Conservation (phyloP, 2,888 invertebrate genomes). For the Dicroscelio sp. region DNA sequence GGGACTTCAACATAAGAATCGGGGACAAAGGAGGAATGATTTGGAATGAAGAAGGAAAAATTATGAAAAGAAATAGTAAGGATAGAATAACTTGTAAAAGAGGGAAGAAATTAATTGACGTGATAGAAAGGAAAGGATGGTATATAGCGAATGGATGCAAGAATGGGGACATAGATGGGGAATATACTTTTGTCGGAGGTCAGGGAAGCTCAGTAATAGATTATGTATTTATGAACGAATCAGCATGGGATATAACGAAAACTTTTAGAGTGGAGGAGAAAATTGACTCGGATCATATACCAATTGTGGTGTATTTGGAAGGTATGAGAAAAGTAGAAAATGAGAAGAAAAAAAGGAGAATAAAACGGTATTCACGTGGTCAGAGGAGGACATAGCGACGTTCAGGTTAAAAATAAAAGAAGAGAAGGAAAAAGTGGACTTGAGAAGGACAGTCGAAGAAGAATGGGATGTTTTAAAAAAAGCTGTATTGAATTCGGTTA, state of each 20-base stretch:
- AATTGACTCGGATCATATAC: conserved; percentile 37
- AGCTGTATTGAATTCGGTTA: neutral
- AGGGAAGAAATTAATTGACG: neutral
- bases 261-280: neutral
- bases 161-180: neutral
- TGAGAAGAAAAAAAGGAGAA: neutral
- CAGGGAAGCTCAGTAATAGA: neutral
- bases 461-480: conserved; percentile 22
- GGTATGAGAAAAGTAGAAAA: neutral
- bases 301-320: neutral
- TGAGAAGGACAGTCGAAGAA: neutral
- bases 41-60: neutral
- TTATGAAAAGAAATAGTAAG: neutral
- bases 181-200: no score
- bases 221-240: neutral
- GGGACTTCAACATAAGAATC: conserved; percentile 22
- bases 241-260: conserved; percentile 25
- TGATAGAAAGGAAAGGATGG: neutral
- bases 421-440: neutral
- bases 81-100: neutral
- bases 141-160: neutral
- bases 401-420: neutral
- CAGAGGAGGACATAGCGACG: neutral
- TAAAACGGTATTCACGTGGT: conserved; percentile 1
- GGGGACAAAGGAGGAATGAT: conserved; percentile 14